Conservation (phyloP, 2,113 vertebrate species). For the Monopterus albus region DNA sequence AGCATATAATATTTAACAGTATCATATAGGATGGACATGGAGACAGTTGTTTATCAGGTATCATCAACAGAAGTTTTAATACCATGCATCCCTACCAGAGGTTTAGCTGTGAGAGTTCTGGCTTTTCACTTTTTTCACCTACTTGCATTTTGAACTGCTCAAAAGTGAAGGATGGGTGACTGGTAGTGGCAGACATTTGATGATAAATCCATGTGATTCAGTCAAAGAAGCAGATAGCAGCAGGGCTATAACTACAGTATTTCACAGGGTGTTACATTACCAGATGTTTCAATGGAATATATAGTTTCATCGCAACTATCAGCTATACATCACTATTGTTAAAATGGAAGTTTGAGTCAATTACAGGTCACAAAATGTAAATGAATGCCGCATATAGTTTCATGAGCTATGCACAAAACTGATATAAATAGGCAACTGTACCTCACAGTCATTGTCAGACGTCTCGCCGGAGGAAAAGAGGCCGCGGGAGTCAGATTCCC, state of each 20-base stretch:
- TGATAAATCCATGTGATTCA: conserved; percentile 6
- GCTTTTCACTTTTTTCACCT: conserved; percentile 38
- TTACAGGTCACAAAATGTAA: neutral
- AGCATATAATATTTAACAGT: neutral
- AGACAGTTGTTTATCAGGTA: neutral
- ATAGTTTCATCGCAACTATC: neutral
- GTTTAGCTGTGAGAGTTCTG: conserved; percentile 4
- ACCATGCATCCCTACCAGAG: neutral
- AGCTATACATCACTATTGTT: neutral
- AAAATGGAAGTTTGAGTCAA: neutral
- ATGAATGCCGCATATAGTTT: neutral
- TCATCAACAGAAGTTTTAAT: neutral
- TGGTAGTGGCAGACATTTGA: conserved; percentile 3
- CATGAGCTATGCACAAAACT: neutral
- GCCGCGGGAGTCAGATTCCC: conserved; percentile 71
- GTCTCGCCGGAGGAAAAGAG: conserved; percentile 77
- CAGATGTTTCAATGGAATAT: neutral
- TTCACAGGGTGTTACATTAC: neutral
- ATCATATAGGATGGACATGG: neutral
- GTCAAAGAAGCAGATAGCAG: conserved; percentile 4
- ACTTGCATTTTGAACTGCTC: conserved; percentile 20
- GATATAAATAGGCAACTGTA: conserved; percentile 45
- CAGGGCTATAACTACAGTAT: neutral
- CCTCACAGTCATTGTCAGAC: conserved; percentile 80
- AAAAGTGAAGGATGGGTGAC: conserved; percentile 19